These are phyloP conservation scores for Elgaria multicarinata DNA, from an alignment of 2,113 vertebrate species.

Conservation along the genomic window DNA sequence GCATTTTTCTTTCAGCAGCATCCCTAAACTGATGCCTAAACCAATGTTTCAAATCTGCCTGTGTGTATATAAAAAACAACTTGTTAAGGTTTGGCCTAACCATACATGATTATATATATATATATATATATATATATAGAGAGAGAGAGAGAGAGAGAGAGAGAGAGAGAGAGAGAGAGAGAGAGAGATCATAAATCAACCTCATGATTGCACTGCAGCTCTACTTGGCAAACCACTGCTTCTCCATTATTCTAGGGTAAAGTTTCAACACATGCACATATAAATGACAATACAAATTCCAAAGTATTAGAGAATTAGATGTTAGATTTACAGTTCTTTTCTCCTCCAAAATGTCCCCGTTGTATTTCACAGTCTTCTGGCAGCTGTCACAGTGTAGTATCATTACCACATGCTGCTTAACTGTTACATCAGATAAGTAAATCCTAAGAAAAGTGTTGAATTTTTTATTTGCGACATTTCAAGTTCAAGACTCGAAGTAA, in stretches of 20 bases:
- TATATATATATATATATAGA: too few relatives aligned
- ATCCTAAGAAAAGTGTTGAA: not conserved
- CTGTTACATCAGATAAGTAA: not conserved
- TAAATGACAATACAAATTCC: not conserved
- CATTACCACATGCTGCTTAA: not conserved
- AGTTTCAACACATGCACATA: not conserved
- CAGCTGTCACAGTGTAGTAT: not conserved
- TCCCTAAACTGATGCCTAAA: not conserved
- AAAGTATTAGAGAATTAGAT: not conserved
- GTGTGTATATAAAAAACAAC: not conserved
- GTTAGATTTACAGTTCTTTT: slow-evolving; percentile 6
- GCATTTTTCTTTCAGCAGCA: not conserved
- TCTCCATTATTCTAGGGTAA: not conserved
- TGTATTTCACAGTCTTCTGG: not conserved
- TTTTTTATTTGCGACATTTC: not conserved
- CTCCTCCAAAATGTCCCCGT: not conserved
- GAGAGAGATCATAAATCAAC: not conserved
- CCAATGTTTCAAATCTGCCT: not conserved
- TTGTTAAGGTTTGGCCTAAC: not conserved
- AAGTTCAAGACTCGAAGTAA: not conserved
- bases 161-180: too few relatives aligned
- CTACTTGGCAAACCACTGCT: not conserved
- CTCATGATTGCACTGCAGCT: not conserved
- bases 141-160: too few relatives aligned
- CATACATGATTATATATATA: not conserved